Base-by-base conservation (phyloP, 2,113 vertebrate genomes). In the Lophura nycthemera region DNA sequence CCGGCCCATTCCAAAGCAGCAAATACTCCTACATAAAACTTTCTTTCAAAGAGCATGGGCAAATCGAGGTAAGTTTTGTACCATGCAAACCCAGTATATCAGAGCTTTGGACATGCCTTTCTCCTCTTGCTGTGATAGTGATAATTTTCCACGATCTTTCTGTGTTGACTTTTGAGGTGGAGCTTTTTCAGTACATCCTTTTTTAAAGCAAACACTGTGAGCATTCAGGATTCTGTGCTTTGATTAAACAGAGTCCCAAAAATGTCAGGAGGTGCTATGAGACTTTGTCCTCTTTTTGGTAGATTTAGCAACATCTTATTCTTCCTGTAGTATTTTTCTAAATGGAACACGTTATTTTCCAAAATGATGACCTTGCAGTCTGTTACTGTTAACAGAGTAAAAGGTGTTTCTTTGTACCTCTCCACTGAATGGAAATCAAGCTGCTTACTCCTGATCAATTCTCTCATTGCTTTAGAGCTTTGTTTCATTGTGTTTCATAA, bases 1-100 rank as follows among this genome's bases (percentile, higher is more conserved):
- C 99, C 30, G 99, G 99, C 32, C 99, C 99, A 5, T 99, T 99
- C 96, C 99, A 99, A 96, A 98, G 97, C 48, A 99, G 99, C 98
- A 99, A 98, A 95, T 99, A 98, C 80, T 98, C 99, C 65, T 98
- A 98, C 59, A 97, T 99, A 95, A 99, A 99, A 82, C 97, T 99
- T 86, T 99, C 99, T 70, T 99, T 99, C 97, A 99, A 98, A 97
- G 99, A 99, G 83, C 99, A 99, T 85, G 99, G 99, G 10, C 99
- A 99, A 96, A 99, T 99, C 88, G 99, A 99, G 98, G 99, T 99
- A 95, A 96, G 93, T 92, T 84, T 54, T 32, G 6, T 54, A 21
- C 45, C n/a, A 11, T 32, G n/a, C 45, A 45, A 45, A 24, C 54
- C 16, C 27, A 56, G 18, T 24, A 66, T 12, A 42, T 91, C 54